Evolutionary conservation across 2,797 vertebrate species (phyloP).

Genomic region (Gephyroberyx darwinii): DNA sequence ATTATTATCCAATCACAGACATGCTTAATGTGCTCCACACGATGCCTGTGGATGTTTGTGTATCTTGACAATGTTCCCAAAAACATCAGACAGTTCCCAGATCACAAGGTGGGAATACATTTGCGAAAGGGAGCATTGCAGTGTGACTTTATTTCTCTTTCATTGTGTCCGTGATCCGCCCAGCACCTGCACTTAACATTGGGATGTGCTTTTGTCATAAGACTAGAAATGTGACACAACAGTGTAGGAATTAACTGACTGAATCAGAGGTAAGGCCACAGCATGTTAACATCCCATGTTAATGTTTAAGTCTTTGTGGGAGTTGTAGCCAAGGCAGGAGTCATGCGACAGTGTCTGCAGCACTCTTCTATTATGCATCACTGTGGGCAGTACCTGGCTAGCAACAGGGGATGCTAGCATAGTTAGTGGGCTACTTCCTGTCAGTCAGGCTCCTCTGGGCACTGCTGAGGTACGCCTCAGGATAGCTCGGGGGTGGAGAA

Average conservation of each 20-base stretch:
- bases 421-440: slow-evolving; percentile 14
- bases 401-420: neutral
- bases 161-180: no score
- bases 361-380: neutral
- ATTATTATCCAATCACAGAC: no score
- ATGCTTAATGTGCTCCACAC: no score
- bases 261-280: neutral
- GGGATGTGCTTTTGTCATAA: no score
- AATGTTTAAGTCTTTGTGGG: neutral
- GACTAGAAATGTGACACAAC: neutral
- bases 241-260: no score
- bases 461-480: slow-evolving; percentile 37
- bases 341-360: neutral
- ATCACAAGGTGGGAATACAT: no score
- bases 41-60: no score
- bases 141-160: no score
- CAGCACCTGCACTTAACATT: no score
- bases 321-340: neutral
- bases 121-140: no score
- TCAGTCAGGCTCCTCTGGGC: slow-evolving; percentile 21
- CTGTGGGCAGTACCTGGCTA: slow-evolving; percentile 22
- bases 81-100: no score
- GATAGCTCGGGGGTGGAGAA: slow-evolving; percentile 33
- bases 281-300: neutral
- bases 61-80: no score